Evolutionary conservation across 2,888 invertebrate genomes (phyloP), one percentile per base, ranked within the genome.

Genomic region (Drosophila yooni): DNA sequence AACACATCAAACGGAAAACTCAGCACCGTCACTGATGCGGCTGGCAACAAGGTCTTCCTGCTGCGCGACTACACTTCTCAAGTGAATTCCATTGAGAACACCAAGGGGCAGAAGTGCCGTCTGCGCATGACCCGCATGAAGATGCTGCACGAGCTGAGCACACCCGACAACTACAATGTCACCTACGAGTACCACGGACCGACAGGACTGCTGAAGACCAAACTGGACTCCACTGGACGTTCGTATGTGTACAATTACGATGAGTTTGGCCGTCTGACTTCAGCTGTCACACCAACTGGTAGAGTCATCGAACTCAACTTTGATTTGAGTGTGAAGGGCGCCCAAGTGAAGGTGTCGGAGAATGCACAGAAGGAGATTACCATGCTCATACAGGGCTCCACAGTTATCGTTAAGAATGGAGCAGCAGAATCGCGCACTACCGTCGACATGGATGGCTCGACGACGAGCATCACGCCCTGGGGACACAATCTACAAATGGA

Each of bases 1-100:
- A 99, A 99, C 92, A 99, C 99, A 0, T 98, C 98, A 89, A 98
- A 98, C 90, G 99, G 99, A 0, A 98, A 98, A 92, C 94, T 99
- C 27, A 97, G 97, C 89, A 97, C 97, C 0, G 98, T 99, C 0
- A 98, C 98, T 0, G 99, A 99, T 91, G 97, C 98, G 0, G 97
- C 98, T 6, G 98, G 98, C 57, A 97, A 97, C 90, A 97, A 97
- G 93, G 97, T 97, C 0, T 97, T 97, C 93, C 92, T 97, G 18
- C 93, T 97, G 13, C 94, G 97, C 36, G 97, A 97, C 91, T 97
- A 97, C 91, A 96, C 97, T 8, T 96, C 96, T 69, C 96, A 97
- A 85, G 98, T 98, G 1, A 98, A 98, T 90, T 98, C 98, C 0
- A 98, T 98, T 86, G 98, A 98, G 92, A 98, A 98, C 85, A 97